These are phyloP conservation scores for Dorcus parallelipipedus DNA, from an alignment of 2,888 invertebrate genomes.

Conservation along the genomic window DNA sequence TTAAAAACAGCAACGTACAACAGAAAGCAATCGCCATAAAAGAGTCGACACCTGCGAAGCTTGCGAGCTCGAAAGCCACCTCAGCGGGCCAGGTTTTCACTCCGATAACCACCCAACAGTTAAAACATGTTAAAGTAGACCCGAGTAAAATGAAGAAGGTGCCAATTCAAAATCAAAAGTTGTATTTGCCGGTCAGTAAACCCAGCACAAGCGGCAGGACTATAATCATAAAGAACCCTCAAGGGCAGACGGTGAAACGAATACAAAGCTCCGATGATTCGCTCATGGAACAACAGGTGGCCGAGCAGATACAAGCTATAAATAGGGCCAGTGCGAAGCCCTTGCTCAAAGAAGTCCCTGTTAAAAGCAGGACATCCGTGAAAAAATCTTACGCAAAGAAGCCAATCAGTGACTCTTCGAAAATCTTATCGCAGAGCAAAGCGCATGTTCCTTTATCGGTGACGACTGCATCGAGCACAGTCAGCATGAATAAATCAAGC, in stretches of 20 bases:
- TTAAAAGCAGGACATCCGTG: not conserved
- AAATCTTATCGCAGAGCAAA: too few relatives aligned
- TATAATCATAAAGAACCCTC: constrained; percentile 45
- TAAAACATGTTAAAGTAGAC: constrained; percentile 44
- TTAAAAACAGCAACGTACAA: constrained; percentile 24
- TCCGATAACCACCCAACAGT: constrained; percentile 45
- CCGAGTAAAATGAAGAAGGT: constrained; percentile 18
- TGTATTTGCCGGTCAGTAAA: constrained; percentile 10
- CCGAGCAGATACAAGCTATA: constrained; percentile 47
- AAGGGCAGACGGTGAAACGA: constrained; percentile 44
- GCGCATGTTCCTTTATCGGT: too few relatives aligned
- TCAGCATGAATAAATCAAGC: not conserved
- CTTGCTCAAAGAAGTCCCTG: constrained; percentile 8
- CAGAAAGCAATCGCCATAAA: constrained; percentile 8
- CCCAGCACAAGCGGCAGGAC: constrained; percentile 34
- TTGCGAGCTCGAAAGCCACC: constrained; percentile 54
- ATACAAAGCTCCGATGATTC: constrained; percentile 41
- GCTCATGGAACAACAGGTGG: constrained; percentile 42
- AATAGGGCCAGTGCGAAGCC: constrained; percentile 36
- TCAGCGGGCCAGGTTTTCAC: constrained; percentile 40
- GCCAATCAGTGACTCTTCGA: not conserved
- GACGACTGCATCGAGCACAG: not conserved
- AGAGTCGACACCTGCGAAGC: constrained; percentile 42
- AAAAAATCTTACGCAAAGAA: constrained; percentile 12
- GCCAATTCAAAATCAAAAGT: constrained; percentile 3